Base-by-base conservation (phyloP, 2,113 vertebrate species). In the Coturnix japonica region DNA sequence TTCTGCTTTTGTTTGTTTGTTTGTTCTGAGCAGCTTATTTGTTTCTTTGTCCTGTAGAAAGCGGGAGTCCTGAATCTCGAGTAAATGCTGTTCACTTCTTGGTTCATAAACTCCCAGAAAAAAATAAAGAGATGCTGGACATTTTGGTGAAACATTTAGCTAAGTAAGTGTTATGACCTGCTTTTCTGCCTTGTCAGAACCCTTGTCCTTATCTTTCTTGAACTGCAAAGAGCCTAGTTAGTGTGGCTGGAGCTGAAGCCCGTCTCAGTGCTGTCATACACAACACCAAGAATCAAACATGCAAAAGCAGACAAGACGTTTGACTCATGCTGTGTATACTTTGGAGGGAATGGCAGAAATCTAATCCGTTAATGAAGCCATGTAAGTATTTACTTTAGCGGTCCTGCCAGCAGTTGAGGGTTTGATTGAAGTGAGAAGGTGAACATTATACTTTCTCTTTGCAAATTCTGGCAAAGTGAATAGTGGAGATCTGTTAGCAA, bases 101-200 rank as follows among this genome's bases (percentile, higher is more conserved):
- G 97, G 98, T 99, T 75, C 98, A 99, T 97, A 98, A 98, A 95
- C 98, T 99, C 82, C 99, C 99, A 23, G 98, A 99, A 97, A 99
- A 97, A 94, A 99, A 99, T 97, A 98, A 97, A 96, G 98, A 98
- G 97, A 98, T 99, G 98, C 96, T 99, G 97, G 98, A 98, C 82
- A 98, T 99, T 92, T 97, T 99, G 95, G 98, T 99, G 97, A 98
- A 98, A 94, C 99, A 99, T 96, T 98, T 99, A 96, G 98, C 98
- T 1, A 99, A 99, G 99, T 99, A 98, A 99, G 99, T 96, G 69
- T 31, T 46, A 23, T 14, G 33, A 78, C 43, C 79, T 64, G 9
- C 49, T 74, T 71, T 69, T 26, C 25, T 89, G 7, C 72, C 39
- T 76, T 44, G 51, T 69, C 49, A 74, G 43, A 75, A 22, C 46